Evolutionary conservation across 1,140 invertebrate genomes (phyloP).

Genomic region (Agrilus planipennis): DNA sequence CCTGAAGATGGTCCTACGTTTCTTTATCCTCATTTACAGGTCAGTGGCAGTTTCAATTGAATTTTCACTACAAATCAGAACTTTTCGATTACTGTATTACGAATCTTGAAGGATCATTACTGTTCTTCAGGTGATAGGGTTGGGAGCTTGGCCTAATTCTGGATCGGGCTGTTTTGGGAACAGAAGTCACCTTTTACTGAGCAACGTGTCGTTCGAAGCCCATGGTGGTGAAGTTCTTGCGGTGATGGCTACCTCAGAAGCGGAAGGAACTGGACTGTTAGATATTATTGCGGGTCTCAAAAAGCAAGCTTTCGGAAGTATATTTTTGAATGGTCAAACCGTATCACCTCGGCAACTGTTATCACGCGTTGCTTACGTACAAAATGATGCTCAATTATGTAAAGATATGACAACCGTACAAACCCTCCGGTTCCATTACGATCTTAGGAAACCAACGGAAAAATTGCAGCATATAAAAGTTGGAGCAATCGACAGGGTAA

Average conservation of each 20-base stretch:
- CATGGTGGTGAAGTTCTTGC: conserved; percentile 82
- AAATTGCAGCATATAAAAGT: conserved; percentile 42
- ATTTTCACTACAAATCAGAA: too few relatives aligned
- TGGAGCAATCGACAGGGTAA: conserved; percentile 50
- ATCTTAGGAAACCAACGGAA: conserved; percentile 49
- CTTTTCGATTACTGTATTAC: not conserved
- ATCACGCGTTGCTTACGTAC: conserved; percentile 51
- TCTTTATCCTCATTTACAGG: conserved; percentile 52
- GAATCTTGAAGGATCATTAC: not conserved
- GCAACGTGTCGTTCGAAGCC: conserved; percentile 68
- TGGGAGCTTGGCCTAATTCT: conserved; percentile 30
- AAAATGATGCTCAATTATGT: conserved; percentile 43
- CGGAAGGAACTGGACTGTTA: conserved; percentile 67
- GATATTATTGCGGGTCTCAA: conserved; percentile 66
- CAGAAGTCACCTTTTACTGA: conserved; percentile 39
- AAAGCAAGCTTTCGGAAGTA: conserved; percentile 59
- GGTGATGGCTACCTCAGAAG: conserved; percentile 72
- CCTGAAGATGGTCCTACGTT: conserved; percentile 40
- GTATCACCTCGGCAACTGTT: conserved; percentile 57
- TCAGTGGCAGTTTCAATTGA: conserved; percentile 29
- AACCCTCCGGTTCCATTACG: conserved; percentile 66
- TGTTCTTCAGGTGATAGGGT: conserved; percentile 35
- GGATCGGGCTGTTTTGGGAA: conserved; percentile 15
- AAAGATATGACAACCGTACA: conserved; percentile 71
- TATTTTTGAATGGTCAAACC: conserved; percentile 75